Percentiles rank a stretch among this genome's conserved stretches.
Evolutionary conservation across 1,140 invertebrate genomes (phyloP).

Genomic region (Pachypeltis micranthus): DNA sequence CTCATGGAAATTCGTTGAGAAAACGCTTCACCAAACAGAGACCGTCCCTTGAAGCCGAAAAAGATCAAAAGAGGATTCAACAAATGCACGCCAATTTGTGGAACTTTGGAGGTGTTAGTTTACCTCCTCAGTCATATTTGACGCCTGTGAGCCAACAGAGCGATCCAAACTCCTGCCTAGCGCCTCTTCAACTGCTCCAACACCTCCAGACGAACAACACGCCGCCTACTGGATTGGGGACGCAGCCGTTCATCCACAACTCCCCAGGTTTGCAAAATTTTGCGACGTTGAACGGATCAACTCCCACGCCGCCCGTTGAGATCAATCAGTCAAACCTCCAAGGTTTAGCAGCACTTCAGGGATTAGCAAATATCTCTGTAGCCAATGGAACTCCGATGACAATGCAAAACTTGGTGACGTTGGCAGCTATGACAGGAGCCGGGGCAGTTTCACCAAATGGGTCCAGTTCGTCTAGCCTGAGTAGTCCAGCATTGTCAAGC

Average conservation of each 20-base stretch:
- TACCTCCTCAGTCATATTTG: conserved; percentile 22
- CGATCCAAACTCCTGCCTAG: conserved; percentile 25
- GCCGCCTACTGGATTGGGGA: conserved; percentile 35
- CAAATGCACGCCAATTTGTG: conserved; percentile 81
- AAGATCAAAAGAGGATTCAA: conserved; percentile 80
- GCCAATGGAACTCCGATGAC: conserved; percentile 54
- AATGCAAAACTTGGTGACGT: conserved; percentile 77
- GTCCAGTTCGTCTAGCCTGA: conserved; percentile 33
- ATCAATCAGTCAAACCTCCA: conserved; percentile 47
- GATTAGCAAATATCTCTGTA: conserved; percentile 40
- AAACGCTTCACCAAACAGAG: conserved; percentile 71
- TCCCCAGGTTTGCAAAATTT: conserved; percentile 30
- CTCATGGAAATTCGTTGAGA: conserved; percentile 55
- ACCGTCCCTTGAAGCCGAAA: conserved; percentile 39
- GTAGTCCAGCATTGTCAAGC: conserved; percentile 31
- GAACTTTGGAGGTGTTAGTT: conserved; percentile 51
- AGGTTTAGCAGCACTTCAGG: conserved; percentile 41
- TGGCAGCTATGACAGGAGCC: conserved; percentile 67
- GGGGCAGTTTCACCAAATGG: conserved; percentile 44
- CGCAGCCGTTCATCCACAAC: conserved; percentile 45
- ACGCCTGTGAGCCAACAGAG: conserved; percentile 23
- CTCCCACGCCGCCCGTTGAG: conserved; percentile 36
- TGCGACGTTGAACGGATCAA: conserved; percentile 27
- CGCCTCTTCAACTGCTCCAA: conserved; percentile 38
- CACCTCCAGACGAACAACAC: conserved; percentile 56